Evolutionary conservation across 2,888 invertebrate species (phyloP), one percentile per base, ranked within the genome.

Genomic region (Dynastes hyllus): DNA sequence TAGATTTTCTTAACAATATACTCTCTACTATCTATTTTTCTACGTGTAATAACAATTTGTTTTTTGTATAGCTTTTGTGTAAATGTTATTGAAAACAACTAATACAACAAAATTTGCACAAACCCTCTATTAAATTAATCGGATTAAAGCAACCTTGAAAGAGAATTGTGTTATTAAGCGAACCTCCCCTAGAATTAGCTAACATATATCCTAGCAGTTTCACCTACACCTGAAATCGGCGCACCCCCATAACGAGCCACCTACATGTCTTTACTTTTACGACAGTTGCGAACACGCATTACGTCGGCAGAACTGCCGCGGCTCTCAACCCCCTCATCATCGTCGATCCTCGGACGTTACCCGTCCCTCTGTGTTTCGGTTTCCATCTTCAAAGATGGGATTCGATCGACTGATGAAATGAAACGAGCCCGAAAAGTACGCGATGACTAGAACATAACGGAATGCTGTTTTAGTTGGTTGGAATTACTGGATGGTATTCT

Each of bases 271-370:
- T 82, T 79, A 82, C 82, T 83, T 84, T 84, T 83, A 84, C 84
- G 84, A 84, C 84, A 83, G 83, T 84, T 84, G 78, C 79, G 80
- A 84, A 84, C 84, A 83, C 82, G 78, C 84, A 84, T 84, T 84
- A 84, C 83, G 81, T 81, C 79, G 82, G 82, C 82, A 83, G 82
- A 83, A 82, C 81, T 80, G 80, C 71, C 55, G 22, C 71, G 58
- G 55, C 53, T 73, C 78, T 29, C 27, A 32, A 50, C 63, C 63
- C 40, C 37, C 50, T 55, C 70, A 37, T 67, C 58, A 29, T 51
- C 32, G 55, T n/a, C 27, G 11, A 50, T 9, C 40, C 40, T 22
- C 61, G 73, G 40, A 45, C 73, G 58, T 73, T 61, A 61, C 61
- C 73, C 22, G 16, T 61, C 61, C 53, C 16, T 16, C 58, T 55